A percentile compares a stretch with the other conserved stretches of the same genome.
phyloP scores from a whole-genome alignment of 2,113 vertebrate genomes.

The Chaenocephalus aceratus region DNA sequence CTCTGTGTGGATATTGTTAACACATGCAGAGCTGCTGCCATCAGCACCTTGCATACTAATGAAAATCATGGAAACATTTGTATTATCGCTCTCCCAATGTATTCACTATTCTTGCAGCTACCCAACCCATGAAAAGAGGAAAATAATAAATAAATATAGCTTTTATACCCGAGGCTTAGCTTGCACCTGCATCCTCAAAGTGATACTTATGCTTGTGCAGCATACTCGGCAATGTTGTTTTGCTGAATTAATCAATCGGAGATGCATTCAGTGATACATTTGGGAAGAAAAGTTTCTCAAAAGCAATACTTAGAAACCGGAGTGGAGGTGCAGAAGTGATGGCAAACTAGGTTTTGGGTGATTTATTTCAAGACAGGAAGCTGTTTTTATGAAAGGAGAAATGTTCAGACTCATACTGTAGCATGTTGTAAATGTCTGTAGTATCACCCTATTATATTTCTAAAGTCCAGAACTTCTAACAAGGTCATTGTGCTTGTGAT shows the following conservation, averaged over 20 bases:
- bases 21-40: slow-evolving; percentile 65
- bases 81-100: slow-evolving; percentile 57
- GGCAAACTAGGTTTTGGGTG: background rate
- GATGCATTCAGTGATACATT: slow-evolving; percentile 28
- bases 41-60: slow-evolving; percentile 70
- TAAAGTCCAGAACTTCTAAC: slow-evolving; percentile 2
- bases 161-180: slow-evolving; percentile 31
- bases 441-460: background rate
- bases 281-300: slow-evolving; percentile 28
- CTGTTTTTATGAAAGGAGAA: slow-evolving; percentile 1
- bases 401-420: background rate
- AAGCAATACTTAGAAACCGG: slow-evolving; percentile 17
- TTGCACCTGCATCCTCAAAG: slow-evolving; percentile 25
- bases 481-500: slow-evolving; percentile 28
- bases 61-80: slow-evolving; percentile 50
- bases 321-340: slow-evolving; percentile 3
- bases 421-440: background rate
- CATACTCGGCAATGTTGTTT: slow-evolving; percentile 26
- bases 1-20: slow-evolving; percentile 53
- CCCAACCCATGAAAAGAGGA: slow-evolving; percentile 39
- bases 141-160: slow-evolving; percentile 17
- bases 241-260: slow-evolving; percentile 33
- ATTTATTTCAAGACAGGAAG: slow-evolving; percentile 37
- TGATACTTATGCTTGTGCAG: slow-evolving; percentile 41
- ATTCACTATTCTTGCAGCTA: slow-evolving; percentile 56